These are phyloP conservation scores for Meloe dianella DNA, from an alignment of 2,888 invertebrate species.

Conservation along the genomic window DNA sequence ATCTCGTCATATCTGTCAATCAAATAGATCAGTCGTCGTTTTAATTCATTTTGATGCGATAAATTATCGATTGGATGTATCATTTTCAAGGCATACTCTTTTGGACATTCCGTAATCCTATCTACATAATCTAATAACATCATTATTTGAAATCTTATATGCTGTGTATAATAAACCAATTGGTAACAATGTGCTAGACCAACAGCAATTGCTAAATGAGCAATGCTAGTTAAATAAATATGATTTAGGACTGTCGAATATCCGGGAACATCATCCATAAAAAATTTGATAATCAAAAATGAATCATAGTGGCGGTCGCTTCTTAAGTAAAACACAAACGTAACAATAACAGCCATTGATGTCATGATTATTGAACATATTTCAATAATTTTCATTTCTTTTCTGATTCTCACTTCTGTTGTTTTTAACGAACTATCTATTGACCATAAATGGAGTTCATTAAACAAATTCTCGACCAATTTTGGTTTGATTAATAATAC, in stretches of 20 bases:
- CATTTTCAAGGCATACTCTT: background rate
- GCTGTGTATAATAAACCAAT: background rate
- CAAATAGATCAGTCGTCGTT: background rate
- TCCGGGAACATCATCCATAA: background rate
- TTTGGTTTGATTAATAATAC: background rate
- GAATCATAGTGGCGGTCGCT: background rate
- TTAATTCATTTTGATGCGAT: background rate
- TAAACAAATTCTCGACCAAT: background rate
- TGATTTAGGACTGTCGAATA: background rate
- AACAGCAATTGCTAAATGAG: background rate
- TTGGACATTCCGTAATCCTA: background rate
- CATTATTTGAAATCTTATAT: background rate
- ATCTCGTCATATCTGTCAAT: background rate
- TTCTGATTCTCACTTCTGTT: background rate
- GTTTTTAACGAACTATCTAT: background rate
- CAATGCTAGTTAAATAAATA: background rate
- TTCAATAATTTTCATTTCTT: background rate
- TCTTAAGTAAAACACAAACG: background rate
- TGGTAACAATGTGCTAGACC: background rate
- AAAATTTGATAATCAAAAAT: background rate
- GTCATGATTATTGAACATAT: background rate
- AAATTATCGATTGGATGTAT: background rate
- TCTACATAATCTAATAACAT: background rate
- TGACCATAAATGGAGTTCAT: background rate
- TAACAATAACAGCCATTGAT: background rate